Evolutionary conservation across 2,888 invertebrate species (phyloP), one percentile per base, ranked within the genome.

Genomic region (Xanthostigma xanthostigma): DNA sequence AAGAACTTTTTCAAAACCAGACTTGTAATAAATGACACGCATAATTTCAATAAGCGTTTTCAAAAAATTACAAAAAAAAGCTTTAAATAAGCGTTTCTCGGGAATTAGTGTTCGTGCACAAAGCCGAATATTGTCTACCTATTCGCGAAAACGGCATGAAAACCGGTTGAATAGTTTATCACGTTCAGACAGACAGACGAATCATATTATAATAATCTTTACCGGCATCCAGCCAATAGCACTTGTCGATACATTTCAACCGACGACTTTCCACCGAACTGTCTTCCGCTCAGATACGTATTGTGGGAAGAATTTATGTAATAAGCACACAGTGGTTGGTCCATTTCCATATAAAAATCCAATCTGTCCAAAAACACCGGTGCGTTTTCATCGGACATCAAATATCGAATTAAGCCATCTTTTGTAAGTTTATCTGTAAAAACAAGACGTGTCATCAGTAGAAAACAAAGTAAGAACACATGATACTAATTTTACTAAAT

Each of bases 321-420:
- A 71, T 99, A 98, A 66, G 98, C 97, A 9, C 93, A 84, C 48
- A 99, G 67, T 0, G 98, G 90, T 65, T 97, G 95, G 65, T 98
- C 97, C 98, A 99, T 97, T 56, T 98, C 97, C 89, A 88, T 89
- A 62, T 94, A 94, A 61, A 91, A 87, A 64, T 96, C 96, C 57
- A 97, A 72, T n/a, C 96, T 78, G 69, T 98, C 98, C 56, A 98
- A 75, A 71, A 98, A 98, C 54, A 99, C 97, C 0, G 98, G 97
- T 0, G 97, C 95, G 71, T 99, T 99, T 71, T 99, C 98, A 67
- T 99, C 98, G 0, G 97, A 97, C 95, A 99, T 98, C 56, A 98
- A 78, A 72, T 97, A 98, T 51, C 96, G 84, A 68, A 96, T 93
- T 57, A 98, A 80, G 37, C 97, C 97, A 68, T 97, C 96, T 67